Percentiles rank a stretch among this genome's conserved stretches.
These are phyloP conservation scores for Andrena haemorrhoa DNA, from an alignment of 2,888 invertebrate species.

Conservation along the genomic window DNA sequence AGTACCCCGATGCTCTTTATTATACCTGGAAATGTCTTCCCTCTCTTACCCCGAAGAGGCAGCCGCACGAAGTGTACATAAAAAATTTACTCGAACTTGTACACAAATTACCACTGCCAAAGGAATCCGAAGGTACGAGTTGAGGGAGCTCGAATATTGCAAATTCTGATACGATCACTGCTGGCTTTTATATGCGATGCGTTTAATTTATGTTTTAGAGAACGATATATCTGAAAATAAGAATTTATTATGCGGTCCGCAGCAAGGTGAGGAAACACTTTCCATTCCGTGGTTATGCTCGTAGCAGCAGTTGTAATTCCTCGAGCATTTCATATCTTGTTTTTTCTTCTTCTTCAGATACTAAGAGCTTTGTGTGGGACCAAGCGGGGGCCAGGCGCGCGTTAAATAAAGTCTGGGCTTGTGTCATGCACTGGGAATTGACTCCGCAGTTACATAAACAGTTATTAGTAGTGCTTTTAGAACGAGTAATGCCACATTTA, in stretches of 20 bases:
- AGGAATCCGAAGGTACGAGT: constrained; percentile 82
- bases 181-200: constrained; percentile 11
- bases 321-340: neutral
- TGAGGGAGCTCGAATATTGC: neutral
- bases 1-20: constrained; percentile 91
- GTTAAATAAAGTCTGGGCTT: constrained; percentile 91
- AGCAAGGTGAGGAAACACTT: constrained; percentile 71
- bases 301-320: no score
- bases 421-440: constrained; percentile 91
- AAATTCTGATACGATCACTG: neutral
- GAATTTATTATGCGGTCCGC: constrained; percentile 78
- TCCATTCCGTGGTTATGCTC: neutral
- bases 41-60: constrained; percentile 87
- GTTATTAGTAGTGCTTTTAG: constrained; percentile 92
- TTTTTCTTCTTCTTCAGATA: constrained; percentile 25
- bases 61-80: constrained; percentile 87
- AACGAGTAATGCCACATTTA: constrained; percentile 92
- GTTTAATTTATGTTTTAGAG: constrained; percentile 65
- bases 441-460: constrained; percentile 90
- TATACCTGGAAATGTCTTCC: constrained; percentile 89
- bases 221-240: constrained; percentile 70
- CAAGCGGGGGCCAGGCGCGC: constrained; percentile 86
- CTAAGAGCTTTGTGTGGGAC: constrained; percentile 87
- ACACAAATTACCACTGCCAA: constrained; percentile 86
- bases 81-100: constrained; percentile 89